Evolutionary conservation across 1,140 invertebrate genomes (phyloP).

Genomic region (Paralvinella palmiformis): DNA sequence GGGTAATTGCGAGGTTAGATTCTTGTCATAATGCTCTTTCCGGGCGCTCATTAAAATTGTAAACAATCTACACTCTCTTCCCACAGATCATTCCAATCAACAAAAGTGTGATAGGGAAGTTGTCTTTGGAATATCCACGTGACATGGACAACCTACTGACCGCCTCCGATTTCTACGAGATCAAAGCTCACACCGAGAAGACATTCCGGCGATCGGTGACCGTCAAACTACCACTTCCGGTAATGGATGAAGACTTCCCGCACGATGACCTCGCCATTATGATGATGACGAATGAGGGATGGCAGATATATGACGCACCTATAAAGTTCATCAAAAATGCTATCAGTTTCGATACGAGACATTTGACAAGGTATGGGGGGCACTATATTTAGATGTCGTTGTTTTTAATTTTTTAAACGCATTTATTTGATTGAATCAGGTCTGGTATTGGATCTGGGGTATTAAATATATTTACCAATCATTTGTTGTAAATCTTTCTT

Average conservation of each 20-base stretch:
- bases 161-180: conserved; percentile 30
- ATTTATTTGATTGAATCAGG: too few relatives aligned
- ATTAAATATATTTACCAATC: too few relatives aligned
- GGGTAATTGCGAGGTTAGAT: too few relatives aligned
- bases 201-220: conserved; percentile 36
- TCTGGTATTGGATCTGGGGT: too few relatives aligned
- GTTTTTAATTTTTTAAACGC: too few relatives aligned
- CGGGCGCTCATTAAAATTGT: too few relatives aligned
- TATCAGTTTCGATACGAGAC: conserved; percentile 39
- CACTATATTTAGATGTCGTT: too few relatives aligned
- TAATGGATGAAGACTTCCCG: conserved; percentile 15
- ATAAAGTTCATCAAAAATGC: conserved; percentile 39
- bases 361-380: conserved; percentile 32
- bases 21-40: too few relatives aligned
- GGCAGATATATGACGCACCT: conserved; percentile 33
- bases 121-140: conserved; percentile 27
- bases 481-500: too few relatives aligned
- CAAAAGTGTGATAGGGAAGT: conserved; percentile 28
- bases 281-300: conserved; percentile 26
- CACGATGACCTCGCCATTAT: conserved; percentile 29
- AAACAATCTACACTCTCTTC: too few relatives aligned
- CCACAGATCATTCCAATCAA: conserved; percentile 36
- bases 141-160: conserved; percentile 32
- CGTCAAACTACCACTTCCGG: conserved; percentile 37
- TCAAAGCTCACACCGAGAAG: neutral